Evolutionary conservation across 92 coral and sea anemone genomes (phyloP).

Genomic region (Blastomussa wellsi): DNA sequence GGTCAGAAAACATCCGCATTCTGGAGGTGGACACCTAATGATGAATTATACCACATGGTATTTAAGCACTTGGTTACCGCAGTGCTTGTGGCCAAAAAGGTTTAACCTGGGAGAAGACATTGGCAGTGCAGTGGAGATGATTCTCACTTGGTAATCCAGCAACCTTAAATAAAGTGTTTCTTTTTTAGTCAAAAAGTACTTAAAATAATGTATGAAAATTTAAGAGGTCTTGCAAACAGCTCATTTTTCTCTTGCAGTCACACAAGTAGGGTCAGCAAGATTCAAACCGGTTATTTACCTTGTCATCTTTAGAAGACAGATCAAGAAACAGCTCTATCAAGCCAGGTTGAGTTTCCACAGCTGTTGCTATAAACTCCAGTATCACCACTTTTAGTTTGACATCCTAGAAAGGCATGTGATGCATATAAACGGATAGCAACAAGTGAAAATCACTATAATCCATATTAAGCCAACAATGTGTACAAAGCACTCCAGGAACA

Average conservation of each 20-base stretch:
- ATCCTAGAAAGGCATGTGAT: slow-evolving; percentile 82
- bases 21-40: no score
- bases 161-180: no score
- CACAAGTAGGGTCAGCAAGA: background rate
- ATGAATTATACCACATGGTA: no score
- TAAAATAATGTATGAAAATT: no score
- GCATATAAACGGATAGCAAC: no score
- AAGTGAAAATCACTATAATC: background rate
- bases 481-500: background rate
- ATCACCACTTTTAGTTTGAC: slow-evolving; percentile 82
- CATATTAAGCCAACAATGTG: background rate
- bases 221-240: background rate
- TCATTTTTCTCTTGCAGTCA: background rate
- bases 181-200: no score
- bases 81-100: no score
- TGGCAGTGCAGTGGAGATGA: no score
- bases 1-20: no score
- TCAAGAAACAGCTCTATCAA: slow-evolving; percentile 88
- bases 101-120: no score
- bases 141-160: no score
- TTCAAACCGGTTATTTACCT: slow-evolving; percentile 18
- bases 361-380: slow-evolving; percentile 91
- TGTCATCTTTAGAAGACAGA: slow-evolving; percentile 54
- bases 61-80: no score
- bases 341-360: slow-evolving; percentile 98